phyloP scores from a whole-genome alignment of 2,797 vertebrate genomes.

The Nannoperca australis region DNA sequence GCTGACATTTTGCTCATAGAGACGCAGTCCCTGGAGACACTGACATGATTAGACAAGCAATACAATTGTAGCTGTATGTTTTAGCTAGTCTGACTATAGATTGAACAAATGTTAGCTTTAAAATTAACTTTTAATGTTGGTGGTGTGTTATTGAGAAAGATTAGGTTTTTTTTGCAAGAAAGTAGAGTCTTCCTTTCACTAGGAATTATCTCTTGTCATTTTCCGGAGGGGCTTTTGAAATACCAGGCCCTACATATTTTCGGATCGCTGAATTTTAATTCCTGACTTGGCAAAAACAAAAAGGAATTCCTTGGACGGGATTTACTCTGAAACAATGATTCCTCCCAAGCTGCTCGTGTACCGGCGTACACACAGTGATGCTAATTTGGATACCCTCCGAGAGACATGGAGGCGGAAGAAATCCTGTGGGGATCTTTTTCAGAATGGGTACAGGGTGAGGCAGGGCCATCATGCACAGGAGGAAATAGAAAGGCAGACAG shows the following conservation, averaged over 20 bases:
- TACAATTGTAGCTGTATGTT: constrained; percentile 17
- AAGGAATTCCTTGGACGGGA: constrained; percentile 10
- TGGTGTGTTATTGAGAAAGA: neutral
- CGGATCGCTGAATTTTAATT: constrained; percentile 19
- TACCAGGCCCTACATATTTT: constrained; percentile 22
- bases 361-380: constrained; percentile 80
- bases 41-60: constrained; percentile 33
- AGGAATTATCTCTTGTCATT: constrained; percentile 21
- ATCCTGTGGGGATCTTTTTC: constrained; percentile 92
- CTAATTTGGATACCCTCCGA: constrained; percentile 74
- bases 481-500: constrained; percentile 82
- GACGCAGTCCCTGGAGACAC: constrained; percentile 47
- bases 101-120: constrained; percentile 14
- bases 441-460: constrained; percentile 92
- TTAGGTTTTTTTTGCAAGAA: neutral
- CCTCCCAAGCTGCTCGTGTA: constrained; percentile 91
- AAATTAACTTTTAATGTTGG: neutral
- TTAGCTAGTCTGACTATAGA: constrained; percentile 4
- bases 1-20: constrained; percentile 57
- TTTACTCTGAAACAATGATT: constrained; percentile 85
- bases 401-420: constrained; percentile 88
- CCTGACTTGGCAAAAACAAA: constrained; percentile 15
- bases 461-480: constrained; percentile 73
- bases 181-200: neutral
- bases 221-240: constrained; percentile 34